A percentile compares a stretch with the other conserved stretches of the same genome.
Conservation (phyloP, 92 coral and sea anemone species). For the Paragorgia papillata region DNA sequence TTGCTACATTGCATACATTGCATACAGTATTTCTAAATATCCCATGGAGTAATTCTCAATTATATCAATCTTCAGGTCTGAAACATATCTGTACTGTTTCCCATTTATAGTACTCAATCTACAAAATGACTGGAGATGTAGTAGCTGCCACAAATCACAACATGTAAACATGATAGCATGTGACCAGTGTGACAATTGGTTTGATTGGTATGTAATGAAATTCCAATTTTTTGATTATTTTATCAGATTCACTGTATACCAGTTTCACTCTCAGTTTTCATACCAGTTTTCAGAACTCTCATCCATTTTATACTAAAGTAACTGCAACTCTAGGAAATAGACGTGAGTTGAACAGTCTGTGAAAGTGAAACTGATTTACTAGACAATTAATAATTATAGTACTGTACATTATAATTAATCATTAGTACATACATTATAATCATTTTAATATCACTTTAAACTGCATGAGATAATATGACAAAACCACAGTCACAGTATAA, state of each 20-base stretch:
- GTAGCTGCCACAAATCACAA: constrained; percentile 9
- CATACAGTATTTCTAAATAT: too few relatives aligned
- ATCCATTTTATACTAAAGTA: too few relatives aligned
- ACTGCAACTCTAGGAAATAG: too few relatives aligned
- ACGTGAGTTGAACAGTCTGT: too few relatives aligned
- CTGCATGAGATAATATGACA: too few relatives aligned
- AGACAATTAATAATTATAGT: too few relatives aligned
- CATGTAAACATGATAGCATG: constrained; percentile 28
- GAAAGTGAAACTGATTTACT: too few relatives aligned
- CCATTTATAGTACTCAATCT: neutral
- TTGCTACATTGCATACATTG: too few relatives aligned
- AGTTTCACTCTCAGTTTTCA: neutral
- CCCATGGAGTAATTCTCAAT: neutral
- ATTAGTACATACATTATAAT: too few relatives aligned
- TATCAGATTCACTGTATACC: neutral
- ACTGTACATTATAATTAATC: too few relatives aligned
- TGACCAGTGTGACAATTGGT: constrained; percentile 21
- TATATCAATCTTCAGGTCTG: neutral
- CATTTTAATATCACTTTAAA: too few relatives aligned
- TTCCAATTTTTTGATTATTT: neutral
- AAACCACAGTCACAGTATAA: too few relatives aligned
- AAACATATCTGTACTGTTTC: neutral
- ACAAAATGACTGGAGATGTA: constrained; percentile 12
- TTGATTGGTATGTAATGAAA: constrained; percentile 26
- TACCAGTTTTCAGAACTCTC: neutral